These are phyloP conservation scores for Diadophis punctatus DNA, from an alignment of 2,113 vertebrate species.

Conservation along the genomic window DNA sequence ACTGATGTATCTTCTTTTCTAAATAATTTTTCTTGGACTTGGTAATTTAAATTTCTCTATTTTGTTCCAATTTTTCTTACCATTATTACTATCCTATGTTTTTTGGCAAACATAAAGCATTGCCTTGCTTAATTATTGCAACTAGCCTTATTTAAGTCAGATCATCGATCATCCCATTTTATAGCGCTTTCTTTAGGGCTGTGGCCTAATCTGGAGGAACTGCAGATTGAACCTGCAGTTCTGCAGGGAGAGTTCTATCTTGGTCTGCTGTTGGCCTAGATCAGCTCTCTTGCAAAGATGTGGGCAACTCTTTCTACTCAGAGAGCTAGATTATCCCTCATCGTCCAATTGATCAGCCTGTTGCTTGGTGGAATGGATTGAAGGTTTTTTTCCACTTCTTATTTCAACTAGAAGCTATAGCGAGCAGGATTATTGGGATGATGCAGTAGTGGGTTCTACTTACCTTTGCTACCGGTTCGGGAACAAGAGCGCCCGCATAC, in stretches of 20 bases:
- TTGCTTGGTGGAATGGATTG: neutral
- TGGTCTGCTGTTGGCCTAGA: neutral
- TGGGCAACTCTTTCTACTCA: neutral
- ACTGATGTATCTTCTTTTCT: neutral
- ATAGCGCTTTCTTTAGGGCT: neutral
- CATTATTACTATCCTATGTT: neutral
- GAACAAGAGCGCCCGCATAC: no score
- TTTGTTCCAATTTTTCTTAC: neutral
- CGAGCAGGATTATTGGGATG: neutral
- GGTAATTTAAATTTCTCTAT: neutral
- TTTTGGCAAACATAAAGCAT: neutral
- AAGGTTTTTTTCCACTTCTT: neutral
- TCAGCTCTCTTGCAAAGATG: neutral
- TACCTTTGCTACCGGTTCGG: no score
- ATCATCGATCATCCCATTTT: neutral
- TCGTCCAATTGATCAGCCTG: neutral
- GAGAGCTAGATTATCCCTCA: neutral
- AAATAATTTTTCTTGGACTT: neutral
- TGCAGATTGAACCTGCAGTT: neutral
- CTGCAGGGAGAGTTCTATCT: neutral
- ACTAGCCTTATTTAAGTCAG: neutral
- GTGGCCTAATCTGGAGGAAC: neutral
- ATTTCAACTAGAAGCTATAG: neutral
- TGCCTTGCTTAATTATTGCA: neutral
- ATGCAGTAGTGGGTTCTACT: neutral